Conservation (phyloP, 37 sponge, comb jelly and placozoan genomes). For the Beroe ovata region DNA sequence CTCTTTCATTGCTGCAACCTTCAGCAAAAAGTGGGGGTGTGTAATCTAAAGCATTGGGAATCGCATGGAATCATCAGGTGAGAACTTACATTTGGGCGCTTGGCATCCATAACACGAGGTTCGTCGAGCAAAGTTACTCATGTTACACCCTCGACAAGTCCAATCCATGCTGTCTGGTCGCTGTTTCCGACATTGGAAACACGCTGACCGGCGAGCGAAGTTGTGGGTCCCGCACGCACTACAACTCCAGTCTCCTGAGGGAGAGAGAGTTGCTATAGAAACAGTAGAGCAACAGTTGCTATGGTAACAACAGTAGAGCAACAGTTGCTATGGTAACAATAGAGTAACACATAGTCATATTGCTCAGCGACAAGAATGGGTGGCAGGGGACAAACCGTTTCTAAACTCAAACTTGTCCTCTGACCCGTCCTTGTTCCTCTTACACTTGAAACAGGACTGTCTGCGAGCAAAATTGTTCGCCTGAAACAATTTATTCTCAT, state of each 20-base stretch:
- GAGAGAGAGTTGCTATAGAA: too few relatives aligned
- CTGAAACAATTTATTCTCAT: too few relatives aligned
- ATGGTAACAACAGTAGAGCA: too few relatives aligned
- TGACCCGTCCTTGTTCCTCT: background rate
- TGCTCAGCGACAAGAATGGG: too few relatives aligned
- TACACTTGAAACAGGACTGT: conserved; percentile 49
- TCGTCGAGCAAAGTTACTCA: conserved; percentile 41
- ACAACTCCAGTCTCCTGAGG: conserved; percentile 48
- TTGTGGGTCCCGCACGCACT: conserved; percentile 57
- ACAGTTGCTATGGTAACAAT: too few relatives aligned
- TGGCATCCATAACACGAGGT: conserved; percentile 44
- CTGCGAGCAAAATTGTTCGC: conserved; percentile 48
- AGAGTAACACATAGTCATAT: too few relatives aligned
- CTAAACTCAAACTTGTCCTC: conserved; percentile 51
- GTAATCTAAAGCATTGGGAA: too few relatives aligned
- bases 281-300: too few relatives aligned
- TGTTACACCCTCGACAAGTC: conserved; percentile 9
- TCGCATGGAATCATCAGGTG: too few relatives aligned
- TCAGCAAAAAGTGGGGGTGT: too few relatives aligned
- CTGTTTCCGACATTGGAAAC: conserved; percentile 66
- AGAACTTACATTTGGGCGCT: conserved; percentile 29
- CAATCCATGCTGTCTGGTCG: conserved; percentile 31
- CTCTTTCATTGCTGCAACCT: too few relatives aligned
- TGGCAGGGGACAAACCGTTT: conserved; percentile 16
- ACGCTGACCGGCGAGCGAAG: conserved; percentile 56